These are phyloP conservation scores for Daubentonia madagascariensis DNA, from an alignment of 2,113 vertebrate genomes.

Conservation along the genomic window DNA sequence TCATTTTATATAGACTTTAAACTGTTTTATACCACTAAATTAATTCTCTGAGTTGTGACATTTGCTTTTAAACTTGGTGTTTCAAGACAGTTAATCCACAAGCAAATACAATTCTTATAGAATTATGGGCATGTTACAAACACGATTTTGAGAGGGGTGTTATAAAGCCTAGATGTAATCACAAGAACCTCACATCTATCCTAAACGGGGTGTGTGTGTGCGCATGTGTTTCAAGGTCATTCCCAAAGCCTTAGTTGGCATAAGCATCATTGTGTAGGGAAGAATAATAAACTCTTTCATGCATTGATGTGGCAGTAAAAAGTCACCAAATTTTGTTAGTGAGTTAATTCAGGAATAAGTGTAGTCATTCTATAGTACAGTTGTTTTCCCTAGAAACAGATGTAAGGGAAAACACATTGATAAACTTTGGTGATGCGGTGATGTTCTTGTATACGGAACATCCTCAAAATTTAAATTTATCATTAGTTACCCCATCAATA, in stretches of 20 bases:
- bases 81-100: fast-evolving
- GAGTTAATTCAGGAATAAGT: neutral
- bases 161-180: neutral
- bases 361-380: neutral
- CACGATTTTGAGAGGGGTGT: too few species aligned
- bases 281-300: neutral
- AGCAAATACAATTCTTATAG: too few species aligned
- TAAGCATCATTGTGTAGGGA: fast-evolving
- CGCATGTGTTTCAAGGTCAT: neutral
- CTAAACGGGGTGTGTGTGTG: neutral
- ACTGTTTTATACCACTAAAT: too few species aligned
- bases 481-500: neutral
- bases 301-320: neutral
- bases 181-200: neutral
- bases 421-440: too few species aligned
- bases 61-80: neutral
- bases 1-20: too few species aligned
- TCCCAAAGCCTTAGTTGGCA: neutral
- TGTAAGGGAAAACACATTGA: neutral
- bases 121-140: neutral
- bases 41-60: neutral
- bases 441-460: neutral
- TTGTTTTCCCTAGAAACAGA: neutral
- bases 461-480: neutral
- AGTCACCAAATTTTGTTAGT: neutral